Evolutionary conservation across 2,113 vertebrate species (phyloP), one percentile per base, ranked within the genome.

Genomic region (Spilogale gracilis): DNA sequence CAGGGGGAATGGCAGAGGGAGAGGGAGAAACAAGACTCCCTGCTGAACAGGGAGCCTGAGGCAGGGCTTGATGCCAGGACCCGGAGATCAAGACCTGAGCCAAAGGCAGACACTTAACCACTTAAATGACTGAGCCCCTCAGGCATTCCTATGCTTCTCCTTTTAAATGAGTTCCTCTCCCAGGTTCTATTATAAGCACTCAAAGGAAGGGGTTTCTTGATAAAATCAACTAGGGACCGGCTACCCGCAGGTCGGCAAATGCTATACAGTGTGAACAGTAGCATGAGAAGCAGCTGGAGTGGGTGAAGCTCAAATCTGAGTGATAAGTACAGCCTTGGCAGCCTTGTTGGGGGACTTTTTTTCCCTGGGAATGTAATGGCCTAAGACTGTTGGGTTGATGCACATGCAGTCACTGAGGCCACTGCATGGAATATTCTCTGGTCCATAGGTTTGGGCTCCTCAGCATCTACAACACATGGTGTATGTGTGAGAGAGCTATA

Each of bases 141-240:
- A 69, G 67, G 32, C 3, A 3, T 17, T 17, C 32, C 67, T 23
- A 92, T 45, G 13, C 85, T 85, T 96, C 82, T 96, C 79, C n/a
- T 93, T 97, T 79, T 74, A 97, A 96, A 92, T 90, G 71, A 93
- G 86, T 54, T 93, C 43, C 85, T 84, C 91, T 43, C 2, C 25
- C 86, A 96, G 96, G 96, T 95, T 93, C 71, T 89, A 91, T 85
- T 71, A 93, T 4, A 78, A 80, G 48, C 73, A 93, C 95, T 94
- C 48, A 21, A 96, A 30, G 20, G 27, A 92, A 90, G 21, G 4
- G 67, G 9, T 18, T 81, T 94, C 98, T 97, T 90, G 87, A 90
- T 87, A 93, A 95, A 85, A 73, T 98, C 98, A 97, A 50, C 43
- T 3, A 71, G 81, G 9, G 30, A 73, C 27, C 65, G 95, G 71